Evolutionary conservation across 2,113 vertebrate genomes (phyloP).

Genomic region (Albula glossodonta): DNA sequence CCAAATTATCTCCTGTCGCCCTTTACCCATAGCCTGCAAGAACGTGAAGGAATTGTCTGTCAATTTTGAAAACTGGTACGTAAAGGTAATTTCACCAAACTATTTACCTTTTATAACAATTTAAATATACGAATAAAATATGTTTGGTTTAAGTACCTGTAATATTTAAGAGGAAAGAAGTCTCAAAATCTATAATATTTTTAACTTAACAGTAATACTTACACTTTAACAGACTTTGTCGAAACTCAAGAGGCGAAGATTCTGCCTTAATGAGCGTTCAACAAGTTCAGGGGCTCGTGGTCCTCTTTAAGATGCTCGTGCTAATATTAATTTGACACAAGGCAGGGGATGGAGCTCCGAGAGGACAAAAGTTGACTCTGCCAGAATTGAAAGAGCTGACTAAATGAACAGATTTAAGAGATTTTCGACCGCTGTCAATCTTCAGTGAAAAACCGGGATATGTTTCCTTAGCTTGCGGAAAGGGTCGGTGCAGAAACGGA

Average conservation of each 20-base stretch:
- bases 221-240: slow-evolving; percentile 10
- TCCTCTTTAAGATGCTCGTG: slow-evolving; percentile 21
- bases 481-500: slow-evolving; percentile 2
- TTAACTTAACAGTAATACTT: slow-evolving; percentile 17
- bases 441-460: background rate
- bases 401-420: slow-evolving; percentile 25
- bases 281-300: slow-evolving; percentile 30
- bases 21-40: background rate
- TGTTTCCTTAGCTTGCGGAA: background rate
- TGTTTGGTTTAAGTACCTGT: too few relatives aligned
- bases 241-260: background rate
- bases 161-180: background rate
- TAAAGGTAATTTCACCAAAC: background rate
- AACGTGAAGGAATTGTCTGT: background rate
- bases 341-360: slow-evolving; percentile 9
- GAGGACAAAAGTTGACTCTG: slow-evolving; percentile 32
- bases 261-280: slow-evolving; percentile 22
- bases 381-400: slow-evolving; percentile 25
- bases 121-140: too few relatives aligned
- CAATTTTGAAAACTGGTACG: background rate
- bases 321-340: slow-evolving; percentile 27
- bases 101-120: too few relatives aligned
- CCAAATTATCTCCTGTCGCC: background rate
- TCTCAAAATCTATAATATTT: background rate
- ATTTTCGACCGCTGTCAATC: slow-evolving; percentile 17